phyloP scores from a whole-genome alignment of 2,797 vertebrate species.

The Tenualosa thibaudeaui region DNA sequence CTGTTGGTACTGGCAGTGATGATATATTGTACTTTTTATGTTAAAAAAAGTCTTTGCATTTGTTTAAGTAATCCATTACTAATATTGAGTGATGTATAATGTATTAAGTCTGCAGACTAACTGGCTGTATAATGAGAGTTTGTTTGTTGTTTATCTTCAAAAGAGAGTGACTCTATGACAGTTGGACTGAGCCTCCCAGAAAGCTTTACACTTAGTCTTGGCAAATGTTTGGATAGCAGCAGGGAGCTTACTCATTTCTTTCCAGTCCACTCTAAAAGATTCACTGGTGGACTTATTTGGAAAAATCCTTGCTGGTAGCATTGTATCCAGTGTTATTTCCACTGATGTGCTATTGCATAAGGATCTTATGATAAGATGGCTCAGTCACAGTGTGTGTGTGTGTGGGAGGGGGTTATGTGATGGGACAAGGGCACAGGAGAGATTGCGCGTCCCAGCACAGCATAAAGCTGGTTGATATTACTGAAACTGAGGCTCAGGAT shows the following conservation, averaged over 20 bases:
- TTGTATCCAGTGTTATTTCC: constrained; percentile 42
- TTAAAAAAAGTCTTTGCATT: not conserved
- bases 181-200: not conserved
- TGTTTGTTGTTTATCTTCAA: not conserved
- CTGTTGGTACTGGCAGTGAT: not conserved
- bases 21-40: not conserved
- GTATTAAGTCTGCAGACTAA: not conserved
- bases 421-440: not conserved
- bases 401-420: not conserved
- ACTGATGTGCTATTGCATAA: constrained; percentile 47
- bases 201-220: not conserved
- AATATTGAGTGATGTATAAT: no score
- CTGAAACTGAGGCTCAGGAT: not conserved
- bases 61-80: no score
- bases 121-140: not conserved
- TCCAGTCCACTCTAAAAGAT: constrained; percentile 21
- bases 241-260: constrained; percentile 37
- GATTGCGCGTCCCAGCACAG: not conserved
- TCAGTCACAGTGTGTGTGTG: not conserved
- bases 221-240: constrained; percentile 6
- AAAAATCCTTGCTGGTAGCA: constrained; percentile 41
- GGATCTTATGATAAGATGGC: constrained; percentile 6
- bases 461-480: not conserved
- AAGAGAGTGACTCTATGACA: not conserved
- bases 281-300: constrained; percentile 27